Evolutionary conservation across 2,888 invertebrate genomes (phyloP).

Genomic region (Protophormia terraenovae): DNA sequence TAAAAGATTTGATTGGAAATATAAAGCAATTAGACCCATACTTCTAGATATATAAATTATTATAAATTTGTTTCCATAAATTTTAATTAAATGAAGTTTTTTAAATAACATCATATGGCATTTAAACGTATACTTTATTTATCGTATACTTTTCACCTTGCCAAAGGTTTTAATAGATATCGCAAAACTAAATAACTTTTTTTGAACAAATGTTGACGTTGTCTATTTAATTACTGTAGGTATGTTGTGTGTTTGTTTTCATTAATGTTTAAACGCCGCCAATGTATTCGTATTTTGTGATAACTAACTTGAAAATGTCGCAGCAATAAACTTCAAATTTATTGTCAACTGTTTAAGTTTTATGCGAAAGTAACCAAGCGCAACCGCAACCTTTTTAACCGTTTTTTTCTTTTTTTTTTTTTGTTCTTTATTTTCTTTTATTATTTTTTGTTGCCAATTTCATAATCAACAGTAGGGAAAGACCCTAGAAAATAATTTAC

Average conservation of each 20-base stretch:
- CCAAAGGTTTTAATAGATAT: slow-evolving; percentile 6
- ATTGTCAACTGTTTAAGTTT: slow-evolving; percentile 77
- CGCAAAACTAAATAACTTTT: not conserved
- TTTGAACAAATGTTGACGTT: not conserved
- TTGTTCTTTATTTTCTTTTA: not conserved
- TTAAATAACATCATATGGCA: not conserved
- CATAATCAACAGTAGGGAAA: slow-evolving; percentile 33
- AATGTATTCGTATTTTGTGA: slow-evolving; percentile 38
- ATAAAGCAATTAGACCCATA: too few relatives aligned
- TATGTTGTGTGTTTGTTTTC: not conserved
- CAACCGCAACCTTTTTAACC: slow-evolving; percentile 71
- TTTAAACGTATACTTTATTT: not conserved
- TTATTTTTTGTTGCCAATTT: slow-evolving; percentile 23
- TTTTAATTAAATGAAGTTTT: too few relatives aligned
- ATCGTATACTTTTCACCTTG: slow-evolving; percentile 31
- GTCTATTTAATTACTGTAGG: slow-evolving; percentile 34
- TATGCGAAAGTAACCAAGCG: slow-evolving; percentile 77
- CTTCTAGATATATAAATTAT: too few relatives aligned
- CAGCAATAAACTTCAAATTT: slow-evolving; percentile 78
- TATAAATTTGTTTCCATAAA: not conserved
- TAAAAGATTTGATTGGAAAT: too few relatives aligned
- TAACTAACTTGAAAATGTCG: slow-evolving; percentile 62
- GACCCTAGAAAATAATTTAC: slow-evolving; percentile 24
- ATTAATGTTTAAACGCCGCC: slow-evolving; percentile 34
- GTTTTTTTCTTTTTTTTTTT: not conserved